A percentile compares a stretch with the other conserved stretches of the same genome.
Conservation (phyloP, 2,113 vertebrate species). For the Orycteropus afer region DNA sequence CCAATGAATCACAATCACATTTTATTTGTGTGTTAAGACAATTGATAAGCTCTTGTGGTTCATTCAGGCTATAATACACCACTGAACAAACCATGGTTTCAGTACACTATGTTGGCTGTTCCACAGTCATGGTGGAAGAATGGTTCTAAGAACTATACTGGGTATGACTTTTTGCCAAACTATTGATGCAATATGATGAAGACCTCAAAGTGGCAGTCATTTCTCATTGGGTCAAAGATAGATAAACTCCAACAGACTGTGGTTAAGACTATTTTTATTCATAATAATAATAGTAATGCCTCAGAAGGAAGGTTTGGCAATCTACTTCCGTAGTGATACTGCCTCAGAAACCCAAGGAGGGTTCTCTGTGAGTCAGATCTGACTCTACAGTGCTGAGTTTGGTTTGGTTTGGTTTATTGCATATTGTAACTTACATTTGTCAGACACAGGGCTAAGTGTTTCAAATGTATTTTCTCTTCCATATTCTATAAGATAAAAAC, state of each 20-base stretch:
- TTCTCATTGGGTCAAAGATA: not conserved
- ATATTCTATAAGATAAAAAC: not conserved
- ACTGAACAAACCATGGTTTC: not conserved
- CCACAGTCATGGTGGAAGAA: not conserved
- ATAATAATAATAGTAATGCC: not conserved
- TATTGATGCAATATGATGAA: not conserved
- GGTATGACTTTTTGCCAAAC: not conserved
- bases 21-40: conserved; percentile 42
- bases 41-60: conserved; percentile 14
- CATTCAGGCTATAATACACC: not conserved
- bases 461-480: conserved; percentile 17
- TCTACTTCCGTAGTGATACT: no score
- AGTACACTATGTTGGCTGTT: accelerated
- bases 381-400: no score
- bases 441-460: not conserved
- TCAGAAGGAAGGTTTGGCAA: no score
- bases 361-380: no score
- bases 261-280: conserved; percentile 7
- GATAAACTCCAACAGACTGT: not conserved
- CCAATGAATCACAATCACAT: conserved; percentile 55
- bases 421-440: not conserved
- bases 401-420: no score
- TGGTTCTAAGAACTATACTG: not conserved
- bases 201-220: not conserved
- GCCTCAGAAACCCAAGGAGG: no score